phyloP scores from a whole-genome alignment of 2,888 invertebrate species.

The Mythimna pallens region DNA sequence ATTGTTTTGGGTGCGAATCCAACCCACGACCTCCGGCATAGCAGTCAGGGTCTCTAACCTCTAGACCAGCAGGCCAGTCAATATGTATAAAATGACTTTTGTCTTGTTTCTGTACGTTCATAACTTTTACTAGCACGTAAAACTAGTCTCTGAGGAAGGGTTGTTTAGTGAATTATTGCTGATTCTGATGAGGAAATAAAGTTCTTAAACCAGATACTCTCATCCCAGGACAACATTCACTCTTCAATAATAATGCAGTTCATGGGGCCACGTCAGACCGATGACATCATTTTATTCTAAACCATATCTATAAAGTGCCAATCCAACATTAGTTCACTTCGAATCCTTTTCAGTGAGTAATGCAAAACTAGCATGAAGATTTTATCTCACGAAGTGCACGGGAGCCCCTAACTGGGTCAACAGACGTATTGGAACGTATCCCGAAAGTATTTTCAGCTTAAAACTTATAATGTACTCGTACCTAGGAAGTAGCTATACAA shows the following conservation, averaged over 20 bases:
- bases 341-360: slow-evolving; percentile 41
- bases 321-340: slow-evolving; percentile 11
- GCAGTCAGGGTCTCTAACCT: too few relatives aligned
- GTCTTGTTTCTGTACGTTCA: too few relatives aligned
- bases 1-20: too few relatives aligned
- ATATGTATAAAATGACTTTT: too few relatives aligned
- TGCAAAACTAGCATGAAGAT: slow-evolving; percentile 48
- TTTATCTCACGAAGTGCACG: slow-evolving; percentile 42
- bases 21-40: too few relatives aligned
- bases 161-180: too few relatives aligned
- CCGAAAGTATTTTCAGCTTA: slow-evolving; percentile 54
- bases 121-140: too few relatives aligned
- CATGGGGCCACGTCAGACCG: background rate
- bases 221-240: background rate
- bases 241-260: background rate
- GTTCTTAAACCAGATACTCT: too few relatives aligned
- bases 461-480: slow-evolving; percentile 52
- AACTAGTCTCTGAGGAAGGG: too few relatives aligned
- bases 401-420: slow-evolving; percentile 51
- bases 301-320: slow-evolving; percentile 18
- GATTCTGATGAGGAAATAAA: too few relatives aligned
- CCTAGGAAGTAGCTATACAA: slow-evolving; percentile 37
- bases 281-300: slow-evolving; percentile 5
- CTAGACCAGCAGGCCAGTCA: too few relatives aligned
- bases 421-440: slow-evolving; percentile 44